A percentile compares a stretch with the other conserved stretches of the same genome.
Conservation (phyloP, 2,797 vertebrate genomes). For the Okamejei kenojei region DNA sequence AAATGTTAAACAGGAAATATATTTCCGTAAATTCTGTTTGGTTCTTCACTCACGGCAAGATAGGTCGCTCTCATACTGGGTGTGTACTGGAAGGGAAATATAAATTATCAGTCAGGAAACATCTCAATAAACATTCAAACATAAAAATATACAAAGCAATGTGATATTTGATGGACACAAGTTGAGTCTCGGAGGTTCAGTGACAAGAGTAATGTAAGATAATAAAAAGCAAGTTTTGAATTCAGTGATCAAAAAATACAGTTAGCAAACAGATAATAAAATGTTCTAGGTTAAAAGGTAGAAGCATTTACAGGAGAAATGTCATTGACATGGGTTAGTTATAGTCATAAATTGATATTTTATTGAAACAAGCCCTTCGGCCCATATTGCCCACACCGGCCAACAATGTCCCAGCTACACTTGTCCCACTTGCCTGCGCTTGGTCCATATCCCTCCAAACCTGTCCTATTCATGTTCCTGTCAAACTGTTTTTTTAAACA, state of each 20-base stretch:
- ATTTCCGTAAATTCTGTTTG: conserved; percentile 64
- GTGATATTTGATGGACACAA: background rate
- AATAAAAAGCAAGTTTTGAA: background rate
- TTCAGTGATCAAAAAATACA: background rate
- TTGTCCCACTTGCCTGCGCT: too few relatives aligned
- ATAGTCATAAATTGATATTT: too few relatives aligned
- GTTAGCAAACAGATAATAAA: background rate
- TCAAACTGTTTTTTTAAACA: too few relatives aligned
- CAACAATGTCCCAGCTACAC: too few relatives aligned
- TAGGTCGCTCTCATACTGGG: conserved; percentile 93
- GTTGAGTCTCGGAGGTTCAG: background rate
- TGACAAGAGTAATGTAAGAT: background rate
- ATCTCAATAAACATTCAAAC: background rate
- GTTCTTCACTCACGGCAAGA: conserved; percentile 83
- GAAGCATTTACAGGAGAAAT: background rate
- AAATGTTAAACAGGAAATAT: conserved; percentile 69
- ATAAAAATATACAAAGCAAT: background rate
- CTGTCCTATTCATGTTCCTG: too few relatives aligned
- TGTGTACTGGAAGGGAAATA: conserved; percentile 68
- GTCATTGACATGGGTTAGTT: background rate
- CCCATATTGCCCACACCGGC: too few relatives aligned
- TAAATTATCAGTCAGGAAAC: background rate
- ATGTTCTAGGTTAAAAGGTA: background rate
- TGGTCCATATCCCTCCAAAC: too few relatives aligned
- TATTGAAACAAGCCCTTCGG: too few relatives aligned